These are phyloP conservation scores for Noctua janthina DNA, from an alignment of 2,888 invertebrate genomes.

Conservation along the genomic window DNA sequence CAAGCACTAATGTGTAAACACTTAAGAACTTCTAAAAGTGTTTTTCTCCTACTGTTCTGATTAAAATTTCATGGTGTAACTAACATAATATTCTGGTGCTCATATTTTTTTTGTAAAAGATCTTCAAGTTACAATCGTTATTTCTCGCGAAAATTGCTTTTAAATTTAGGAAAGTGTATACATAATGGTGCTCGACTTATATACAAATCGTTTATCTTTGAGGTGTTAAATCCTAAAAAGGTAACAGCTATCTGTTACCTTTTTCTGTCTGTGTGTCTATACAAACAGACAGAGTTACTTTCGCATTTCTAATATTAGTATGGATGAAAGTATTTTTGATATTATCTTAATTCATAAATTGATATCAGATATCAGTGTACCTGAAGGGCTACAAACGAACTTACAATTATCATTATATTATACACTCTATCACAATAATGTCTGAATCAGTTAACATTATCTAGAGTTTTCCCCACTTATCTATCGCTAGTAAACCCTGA, in stretches of 20 bases:
- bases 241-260: too few relatives aligned
- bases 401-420: neutral
- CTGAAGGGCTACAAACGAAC: neutral
- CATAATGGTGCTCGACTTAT: too few relatives aligned
- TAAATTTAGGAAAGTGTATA: too few relatives aligned
- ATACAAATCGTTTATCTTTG: neutral
- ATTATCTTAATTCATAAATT: constrained; percentile 4
- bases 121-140: too few relatives aligned
- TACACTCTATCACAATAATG: neutral
- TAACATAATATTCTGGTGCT: too few relatives aligned
- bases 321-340: neutral
- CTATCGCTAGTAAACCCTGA: constrained; percentile 14
- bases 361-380: constrained; percentile 8
- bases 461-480: constrained; percentile 11
- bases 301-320: neutral
- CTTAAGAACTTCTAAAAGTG: too few relatives aligned
- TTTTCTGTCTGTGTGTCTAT: too few relatives aligned
- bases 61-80: too few relatives aligned
- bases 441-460: constrained; percentile 20
- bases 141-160: too few relatives aligned
- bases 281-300: neutral
- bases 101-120: too few relatives aligned
- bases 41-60: too few relatives aligned
- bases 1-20: too few relatives aligned
- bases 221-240: neutral